These are phyloP conservation scores for Cottoperca gobio DNA, from an alignment of 2,797 vertebrate species.

Conservation along the genomic window DNA sequence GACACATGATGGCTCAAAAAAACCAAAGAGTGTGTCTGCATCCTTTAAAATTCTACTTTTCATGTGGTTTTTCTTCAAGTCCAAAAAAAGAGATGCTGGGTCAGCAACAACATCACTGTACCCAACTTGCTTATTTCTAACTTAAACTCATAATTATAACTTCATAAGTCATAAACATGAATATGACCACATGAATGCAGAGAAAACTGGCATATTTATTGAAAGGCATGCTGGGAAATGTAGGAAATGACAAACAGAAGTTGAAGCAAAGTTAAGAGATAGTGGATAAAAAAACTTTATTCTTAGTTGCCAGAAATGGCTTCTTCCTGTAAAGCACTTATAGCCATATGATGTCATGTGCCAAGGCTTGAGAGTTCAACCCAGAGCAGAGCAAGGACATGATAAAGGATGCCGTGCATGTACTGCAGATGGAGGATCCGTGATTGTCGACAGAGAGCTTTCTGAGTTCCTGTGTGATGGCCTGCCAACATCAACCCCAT, in stretches of 20 bases:
- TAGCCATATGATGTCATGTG: not conserved
- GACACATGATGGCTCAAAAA: not conserved
- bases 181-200: not conserved
- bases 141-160: not conserved
- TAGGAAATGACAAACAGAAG: not conserved
- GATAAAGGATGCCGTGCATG: constrained; percentile 36
- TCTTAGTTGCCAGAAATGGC: no score
- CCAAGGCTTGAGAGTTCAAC: not conserved
- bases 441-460: constrained; percentile 46
- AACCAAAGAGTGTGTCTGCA: not conserved
- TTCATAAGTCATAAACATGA: not conserved
- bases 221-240: constrained; percentile 1
- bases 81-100: not conserved
- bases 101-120: not conserved
- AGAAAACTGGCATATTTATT: not conserved
- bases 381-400: not conserved
- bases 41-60: not conserved
- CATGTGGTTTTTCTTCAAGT: not conserved
- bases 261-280: not conserved
- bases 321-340: not conserved
- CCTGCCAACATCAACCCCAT: constrained; percentile 70
- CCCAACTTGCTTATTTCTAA: not conserved
- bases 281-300: no score
- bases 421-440: constrained; percentile 34
- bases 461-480: constrained; percentile 45